Evolutionary conservation across 2,888 invertebrate species (phyloP).

Genomic region (Drosophila sordidapex): DNA sequence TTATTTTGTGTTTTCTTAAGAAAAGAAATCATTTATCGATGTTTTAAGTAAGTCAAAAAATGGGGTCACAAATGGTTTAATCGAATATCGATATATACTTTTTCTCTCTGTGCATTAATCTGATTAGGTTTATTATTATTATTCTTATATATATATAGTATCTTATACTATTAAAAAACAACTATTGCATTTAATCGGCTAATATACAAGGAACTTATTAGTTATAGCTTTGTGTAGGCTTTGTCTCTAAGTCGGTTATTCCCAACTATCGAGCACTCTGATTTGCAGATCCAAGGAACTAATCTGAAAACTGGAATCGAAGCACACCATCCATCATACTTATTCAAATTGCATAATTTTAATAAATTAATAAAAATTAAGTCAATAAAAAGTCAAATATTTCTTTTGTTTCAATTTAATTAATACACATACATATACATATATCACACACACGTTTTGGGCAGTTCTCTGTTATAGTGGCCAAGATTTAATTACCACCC

Average conservation of each 20-base stretch:
- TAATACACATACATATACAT: neutral
- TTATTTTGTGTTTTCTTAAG: neutral
- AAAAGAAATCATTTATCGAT: neutral
- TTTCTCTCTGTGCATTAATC: neutral
- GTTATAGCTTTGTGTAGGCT: neutral
- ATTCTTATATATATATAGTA: too few species aligned
- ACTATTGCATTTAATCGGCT: neutral
- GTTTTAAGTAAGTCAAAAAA: too few species aligned
- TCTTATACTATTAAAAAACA: too few species aligned
- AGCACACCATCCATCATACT: conserved; percentile 18
- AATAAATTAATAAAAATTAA: conserved; percentile 8
- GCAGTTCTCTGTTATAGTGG: conserved; percentile 1
- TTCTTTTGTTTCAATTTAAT: neutral
- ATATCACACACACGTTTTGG: neutral
- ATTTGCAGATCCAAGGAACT: conserved; percentile 7
- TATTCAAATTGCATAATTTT: conserved; percentile 19
- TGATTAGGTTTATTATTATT: neutral
- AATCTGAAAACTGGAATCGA: conserved; percentile 10
- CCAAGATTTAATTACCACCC: conserved; percentile 7
- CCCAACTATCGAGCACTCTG: neutral
- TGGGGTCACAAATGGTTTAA: too few species aligned
- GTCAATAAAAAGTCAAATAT: conserved; percentile 12
- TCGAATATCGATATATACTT: neutral
- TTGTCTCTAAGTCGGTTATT: neutral
- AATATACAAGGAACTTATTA: neutral